Base-by-base conservation (phyloP, 2,888 invertebrate species). In the Yponomeuta cagnagella region DNA sequence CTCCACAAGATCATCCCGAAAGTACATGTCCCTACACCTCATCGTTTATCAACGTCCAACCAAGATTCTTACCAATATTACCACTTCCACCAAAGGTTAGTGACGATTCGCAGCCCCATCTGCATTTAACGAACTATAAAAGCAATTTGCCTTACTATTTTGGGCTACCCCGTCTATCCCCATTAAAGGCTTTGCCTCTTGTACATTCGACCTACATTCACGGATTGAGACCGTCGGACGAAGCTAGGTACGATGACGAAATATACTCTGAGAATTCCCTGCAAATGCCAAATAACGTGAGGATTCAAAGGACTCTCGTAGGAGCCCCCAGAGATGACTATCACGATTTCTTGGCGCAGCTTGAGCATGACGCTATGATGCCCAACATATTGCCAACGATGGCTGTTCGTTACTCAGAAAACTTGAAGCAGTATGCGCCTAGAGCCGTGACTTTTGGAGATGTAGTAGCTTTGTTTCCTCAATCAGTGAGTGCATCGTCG, bases 381-480 rank as follows among this genome's bases (percentile, higher is more conserved):
- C 83, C 83, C 33, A 91, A 90, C 72, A 80, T 89, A 64, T 72
- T 91, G 69, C 91, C 91, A 5, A 88, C 85, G 2, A 90, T 91
- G 89, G 76, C 10, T 8, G 67, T 67, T 10, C 67, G 67, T 37
- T 9, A 67, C n/a, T 31, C 67, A 5, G 67, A 37, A 43, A 37
- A n/a, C 12, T 15, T 15, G 12, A 12, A 37, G n/a, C 37, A 37
- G 37, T 67, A 67, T n/a, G 30, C 30, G 64, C 30, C 64, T 64
- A 5, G 12, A 58, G 8, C 67, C 2, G n/a, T 33, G 37, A 8
- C 37, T 10, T 66, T 31, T 33, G 65, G 65, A 30, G 31, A 74
- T 23, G 48, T 74, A 23, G 70, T 74, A 15, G 82, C 82, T 30
- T 52, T 77, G 9, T 83, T 75, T 71, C 79, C 82, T 1, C 72